These are phyloP conservation scores for Hirundichthys speculiger DNA, from an alignment of 2,113 vertebrate genomes.

Conservation along the genomic window DNA sequence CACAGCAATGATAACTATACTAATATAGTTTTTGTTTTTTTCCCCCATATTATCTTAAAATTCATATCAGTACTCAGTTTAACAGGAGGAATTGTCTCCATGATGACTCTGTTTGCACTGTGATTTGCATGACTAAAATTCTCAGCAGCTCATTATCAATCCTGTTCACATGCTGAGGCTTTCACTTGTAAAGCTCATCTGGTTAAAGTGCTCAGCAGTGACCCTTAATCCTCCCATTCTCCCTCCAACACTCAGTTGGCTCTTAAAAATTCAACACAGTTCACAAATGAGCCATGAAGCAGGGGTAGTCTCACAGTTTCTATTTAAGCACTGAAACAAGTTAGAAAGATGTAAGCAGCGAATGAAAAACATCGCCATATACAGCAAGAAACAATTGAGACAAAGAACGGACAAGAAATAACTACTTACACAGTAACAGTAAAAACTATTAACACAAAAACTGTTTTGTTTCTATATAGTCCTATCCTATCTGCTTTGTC, in stretches of 20 bases:
- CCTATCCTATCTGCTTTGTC: no score
- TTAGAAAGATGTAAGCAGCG: no score
- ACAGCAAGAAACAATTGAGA: no score
- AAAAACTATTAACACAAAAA: no score
- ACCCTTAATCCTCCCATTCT: conserved; percentile 33
- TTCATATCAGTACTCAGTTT: conserved; percentile 19
- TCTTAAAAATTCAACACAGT: conserved; percentile 19
- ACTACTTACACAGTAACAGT: no score
- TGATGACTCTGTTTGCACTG: conserved; percentile 39
- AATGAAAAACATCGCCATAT: no score
- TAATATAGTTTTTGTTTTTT: no score
- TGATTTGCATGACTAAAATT: conserved; percentile 36
- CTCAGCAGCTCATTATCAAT: conserved; percentile 39
- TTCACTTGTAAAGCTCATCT: conserved; percentile 42
- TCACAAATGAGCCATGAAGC: conserved; percentile 8
- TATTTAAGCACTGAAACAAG: no score
- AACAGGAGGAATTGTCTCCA: conserved; percentile 28
- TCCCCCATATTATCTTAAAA: conserved; percentile 22
- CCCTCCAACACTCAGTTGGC: conserved; percentile 23
- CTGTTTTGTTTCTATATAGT: no score
- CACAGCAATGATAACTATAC: no score
- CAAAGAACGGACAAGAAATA: no score
- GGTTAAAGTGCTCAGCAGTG: conserved; percentile 49
- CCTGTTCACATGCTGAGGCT: conserved; percentile 33
- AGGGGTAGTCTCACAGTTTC: not conserved